phyloP scores from a whole-genome alignment of 2,113 vertebrate species.

The human region GRCh38 chr9:75410001-75410500 shows the following conservation, averaged over 20 bases:
- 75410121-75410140: background rate
- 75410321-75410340: background rate
- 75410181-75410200: background rate
- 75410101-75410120: background rate
- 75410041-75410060: background rate
- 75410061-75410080: background rate
- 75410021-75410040: constrained; percentile 32
- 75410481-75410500: background rate
- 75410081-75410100: background rate
- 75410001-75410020: background rate
- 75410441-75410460: background rate
- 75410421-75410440: background rate
- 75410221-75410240: background rate
- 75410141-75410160: background rate
- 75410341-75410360: too few relatives aligned
- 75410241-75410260: background rate
- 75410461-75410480: background rate
- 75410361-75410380: background rate
- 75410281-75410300: background rate
- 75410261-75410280: background rate
- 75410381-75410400: background rate
- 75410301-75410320: background rate
- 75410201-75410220: background rate
- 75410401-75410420: background rate
- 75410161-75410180: background rate